phyloP scores from a whole-genome alignment of 2,888 invertebrate genomes.

The Calephelis perditalis region DNA sequence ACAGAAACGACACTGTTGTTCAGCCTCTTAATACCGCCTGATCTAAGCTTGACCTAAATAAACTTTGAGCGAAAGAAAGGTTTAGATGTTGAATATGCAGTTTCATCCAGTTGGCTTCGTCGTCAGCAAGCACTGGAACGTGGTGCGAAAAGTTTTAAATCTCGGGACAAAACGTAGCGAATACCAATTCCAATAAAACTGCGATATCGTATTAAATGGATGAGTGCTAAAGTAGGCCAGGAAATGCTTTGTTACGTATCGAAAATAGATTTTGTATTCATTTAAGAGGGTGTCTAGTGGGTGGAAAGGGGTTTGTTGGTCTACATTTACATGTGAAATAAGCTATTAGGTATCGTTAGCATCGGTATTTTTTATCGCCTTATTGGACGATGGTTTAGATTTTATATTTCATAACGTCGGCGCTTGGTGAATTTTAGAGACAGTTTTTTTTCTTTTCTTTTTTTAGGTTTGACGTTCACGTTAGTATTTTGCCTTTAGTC shows the following conservation, averaged over 20 bases:
- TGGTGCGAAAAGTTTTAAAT: constrained; percentile 59
- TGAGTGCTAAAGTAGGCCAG: constrained; percentile 38
- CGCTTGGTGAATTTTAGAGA: too few relatives aligned
- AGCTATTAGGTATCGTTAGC: too few relatives aligned
- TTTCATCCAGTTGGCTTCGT: constrained; percentile 65
- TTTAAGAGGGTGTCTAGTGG: constrained; percentile 11
- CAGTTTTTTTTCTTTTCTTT: too few relatives aligned
- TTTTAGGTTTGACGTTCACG: too few relatives aligned
- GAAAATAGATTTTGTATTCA: constrained; percentile 13
- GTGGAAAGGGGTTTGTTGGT: neutral
- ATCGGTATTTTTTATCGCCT: too few relatives aligned
- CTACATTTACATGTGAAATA: too few relatives aligned
- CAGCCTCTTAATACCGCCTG: constrained; percentile 46
- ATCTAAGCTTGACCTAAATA: constrained; percentile 72
- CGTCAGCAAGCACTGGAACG: constrained; percentile 57
- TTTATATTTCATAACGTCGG: too few relatives aligned
- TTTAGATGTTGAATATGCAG: constrained; percentile 45
- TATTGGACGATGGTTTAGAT: too few relatives aligned
- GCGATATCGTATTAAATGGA: constrained; percentile 41
- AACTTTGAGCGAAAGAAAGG: constrained; percentile 61
- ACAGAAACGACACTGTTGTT: constrained; percentile 9
- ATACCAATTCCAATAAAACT: constrained; percentile 58
- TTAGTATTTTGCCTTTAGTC: too few relatives aligned
- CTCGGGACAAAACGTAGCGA: constrained; percentile 49
- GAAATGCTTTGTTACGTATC: constrained; percentile 42